Evolutionary conservation across 2,888 invertebrate species (phyloP), one percentile per base, ranked within the genome.

Genomic region (Allygus modestus): DNA sequence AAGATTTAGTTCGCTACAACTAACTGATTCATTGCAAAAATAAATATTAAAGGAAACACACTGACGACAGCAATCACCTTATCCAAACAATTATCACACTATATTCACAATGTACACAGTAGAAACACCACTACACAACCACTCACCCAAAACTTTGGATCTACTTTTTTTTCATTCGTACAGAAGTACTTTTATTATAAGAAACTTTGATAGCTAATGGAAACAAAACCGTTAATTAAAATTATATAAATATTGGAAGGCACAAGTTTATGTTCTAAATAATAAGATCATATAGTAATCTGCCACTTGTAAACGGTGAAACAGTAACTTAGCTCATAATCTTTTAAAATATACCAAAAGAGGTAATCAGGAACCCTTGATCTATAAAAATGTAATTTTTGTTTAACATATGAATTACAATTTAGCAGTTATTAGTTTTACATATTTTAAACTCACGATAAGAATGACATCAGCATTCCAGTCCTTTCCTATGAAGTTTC

Each of bases 111-210:
- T 41, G 12, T 71, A 71, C 20, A 71, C 7, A 71, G 20, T 41
- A 20, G 41, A 71, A 71, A 69, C 69, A 31, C 7, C 23, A 23
- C n/a, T 12, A 31, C 5, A 33, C n/a, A 77, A 77, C 9, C 77
- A 51, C 77, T 77, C 77, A 77, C 77, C 51, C 77, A 77, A 71
- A 43, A 77, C 46, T 51, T 37, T 37, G 9, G 46, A 46, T 46
- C 46, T 15, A 54, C 23, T 54, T 54, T 54, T 46, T 2, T 54
- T 54, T 23, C 54, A 54, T 51, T 51, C 9, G 9, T 23, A 23
- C 5, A 5, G 58, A 58, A 58, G 20, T 58, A 28, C 17, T 31
- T 28, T 65, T 65, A 28, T 31, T 20, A 54, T 23, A 7, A 65
- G 17, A 65, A 65, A 31, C 58, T 26, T 5, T 58, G 12, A 58